Percentiles rank a stretch among this genome's conserved stretches.
These are phyloP conservation scores for Macrochelys suwanniensis DNA, from an alignment of 2,797 vertebrate genomes.

Conservation along the genomic window DNA sequence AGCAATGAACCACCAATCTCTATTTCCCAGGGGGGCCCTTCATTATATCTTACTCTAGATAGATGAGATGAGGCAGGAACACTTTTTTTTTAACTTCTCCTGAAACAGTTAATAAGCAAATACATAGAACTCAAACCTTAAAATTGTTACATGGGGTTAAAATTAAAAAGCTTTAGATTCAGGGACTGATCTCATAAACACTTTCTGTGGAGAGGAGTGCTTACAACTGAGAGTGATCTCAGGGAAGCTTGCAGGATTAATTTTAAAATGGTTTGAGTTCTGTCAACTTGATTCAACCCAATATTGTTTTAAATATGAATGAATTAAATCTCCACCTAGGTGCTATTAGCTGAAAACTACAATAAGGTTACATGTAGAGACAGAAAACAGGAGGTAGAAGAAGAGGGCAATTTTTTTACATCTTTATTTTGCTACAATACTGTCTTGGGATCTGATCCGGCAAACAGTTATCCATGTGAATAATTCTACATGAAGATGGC, in stretches of 20 bases:
- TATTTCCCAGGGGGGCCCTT: background rate
- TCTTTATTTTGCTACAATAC: background rate
- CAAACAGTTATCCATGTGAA: rapidly evolving
- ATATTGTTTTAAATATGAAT: background rate
- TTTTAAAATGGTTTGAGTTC: background rate
- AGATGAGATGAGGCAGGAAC: background rate
- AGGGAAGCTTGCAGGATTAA: background rate
- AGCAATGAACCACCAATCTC: background rate
- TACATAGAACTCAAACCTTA: background rate
- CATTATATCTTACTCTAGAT: background rate
- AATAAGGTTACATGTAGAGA: background rate
- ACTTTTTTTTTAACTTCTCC: background rate
- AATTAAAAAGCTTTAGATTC: rapidly evolving
- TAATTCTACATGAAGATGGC: background rate
- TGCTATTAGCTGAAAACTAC: background rate
- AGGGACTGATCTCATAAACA: rapidly evolving
- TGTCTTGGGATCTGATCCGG: background rate
- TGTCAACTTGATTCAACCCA: background rate
- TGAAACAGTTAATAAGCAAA: background rate
- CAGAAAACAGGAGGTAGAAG: rapidly evolving
- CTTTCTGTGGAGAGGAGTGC: rapidly evolving
- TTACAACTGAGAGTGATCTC: background rate
- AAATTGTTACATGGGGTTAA: background rate
- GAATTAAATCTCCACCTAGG: background rate
- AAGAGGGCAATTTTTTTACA: rapidly evolving